phyloP scores from a whole-genome alignment of 2,797 vertebrate species.

The Orestias chungarensis region DNA sequence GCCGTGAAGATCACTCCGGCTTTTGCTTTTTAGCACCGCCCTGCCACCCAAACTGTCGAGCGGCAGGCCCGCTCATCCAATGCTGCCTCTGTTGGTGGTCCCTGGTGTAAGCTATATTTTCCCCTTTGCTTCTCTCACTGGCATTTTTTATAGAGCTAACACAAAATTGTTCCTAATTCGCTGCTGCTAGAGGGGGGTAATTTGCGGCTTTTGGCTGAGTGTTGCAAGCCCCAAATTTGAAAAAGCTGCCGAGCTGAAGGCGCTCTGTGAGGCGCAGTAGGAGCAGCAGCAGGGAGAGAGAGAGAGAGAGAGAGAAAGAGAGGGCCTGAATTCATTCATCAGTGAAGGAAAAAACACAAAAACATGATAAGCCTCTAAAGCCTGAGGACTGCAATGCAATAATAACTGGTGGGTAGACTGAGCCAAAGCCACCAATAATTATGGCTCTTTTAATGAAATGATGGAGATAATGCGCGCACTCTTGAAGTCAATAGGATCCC shows the following conservation, averaged over 20 bases:
- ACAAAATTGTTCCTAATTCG: conserved; percentile 89
- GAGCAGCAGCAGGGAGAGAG: conserved; percentile 51
- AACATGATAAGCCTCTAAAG: conserved; percentile 66
- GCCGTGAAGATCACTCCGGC: conserved; percentile 67
- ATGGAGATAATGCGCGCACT: conserved; percentile 49
- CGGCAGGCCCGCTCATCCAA: conserved; percentile 71
- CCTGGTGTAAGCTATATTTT: conserved; percentile 83
- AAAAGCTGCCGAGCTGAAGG: conserved; percentile 82
- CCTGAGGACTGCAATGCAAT: conserved; percentile 47
- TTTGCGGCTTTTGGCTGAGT: conserved; percentile 87
- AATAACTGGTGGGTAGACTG: conserved; percentile 57
- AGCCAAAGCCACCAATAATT: conserved; percentile 56
- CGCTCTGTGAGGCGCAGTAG: conserved; percentile 70
- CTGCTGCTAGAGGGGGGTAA: conserved; percentile 86
- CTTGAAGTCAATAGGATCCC: conserved; percentile 41
- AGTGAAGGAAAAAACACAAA: conserved; percentile 64
- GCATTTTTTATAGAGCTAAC: conserved; percentile 82
- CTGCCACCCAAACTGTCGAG: conserved; percentile 82
- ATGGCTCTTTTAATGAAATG: conserved; percentile 60
- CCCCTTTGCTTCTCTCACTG: conserved; percentile 75
- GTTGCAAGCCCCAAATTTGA: conserved; percentile 84
- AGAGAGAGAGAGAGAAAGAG: conserved; percentile 9
- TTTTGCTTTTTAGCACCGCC: conserved; percentile 71
- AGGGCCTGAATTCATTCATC: conserved; percentile 67
- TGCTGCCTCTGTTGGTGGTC: conserved; percentile 83